Evolutionary conservation across 1,140 invertebrate species (phyloP), one percentile per base, ranked within the genome.

Genomic region (Trypoxylus dichotomus): DNA sequence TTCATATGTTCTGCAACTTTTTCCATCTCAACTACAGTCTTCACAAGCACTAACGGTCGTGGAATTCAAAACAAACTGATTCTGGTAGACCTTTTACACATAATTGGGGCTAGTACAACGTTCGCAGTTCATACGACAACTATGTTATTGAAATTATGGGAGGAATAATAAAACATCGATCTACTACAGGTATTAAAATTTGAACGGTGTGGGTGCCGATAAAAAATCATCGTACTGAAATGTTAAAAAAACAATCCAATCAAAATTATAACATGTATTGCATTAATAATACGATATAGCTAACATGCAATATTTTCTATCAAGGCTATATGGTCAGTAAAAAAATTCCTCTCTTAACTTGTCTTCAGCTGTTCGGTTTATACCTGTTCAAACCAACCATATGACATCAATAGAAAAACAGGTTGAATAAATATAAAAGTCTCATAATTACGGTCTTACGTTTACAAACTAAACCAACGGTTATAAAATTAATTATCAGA

Each of bases 1-100:
- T 79, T 81, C 24, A 80, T 27, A 63, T 73, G 60, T n/a, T 73
- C 37, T 11, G n/a, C 2, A 27, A 1, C 11, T n/a, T 73, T 42
- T n/a, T 37, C 71, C 71, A 73, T 73, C 24, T 21, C 24, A 71
- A 71, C 3, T 71, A 27, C 3, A 71, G 24, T 71, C 21, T 73
- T 29, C 11, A 15, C 43, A 7, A 1, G 3, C 3, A 19, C 11
- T n/a, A 3, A 47, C n/a, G 13, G 15, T 3, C 43, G 43, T 47
- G 3, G 1, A 47, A 13, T 15, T 47, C 3, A 15, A 47, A 47
- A 13, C 43, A 19, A 19, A 19, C 43, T 47, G n/a, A 15, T 19
- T 47, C 15, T 13, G 8, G 10, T 47, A 13, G 6, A 37, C 32
- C 32, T 37, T 5, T 37, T 37, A 37, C 32, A 7, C 32, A 37